A percentile compares a stretch with the other conserved stretches of the same genome.
Evolutionary conservation across 2,888 invertebrate species (phyloP).

Genomic region (Scaptomyza cyrtandrae): DNA sequence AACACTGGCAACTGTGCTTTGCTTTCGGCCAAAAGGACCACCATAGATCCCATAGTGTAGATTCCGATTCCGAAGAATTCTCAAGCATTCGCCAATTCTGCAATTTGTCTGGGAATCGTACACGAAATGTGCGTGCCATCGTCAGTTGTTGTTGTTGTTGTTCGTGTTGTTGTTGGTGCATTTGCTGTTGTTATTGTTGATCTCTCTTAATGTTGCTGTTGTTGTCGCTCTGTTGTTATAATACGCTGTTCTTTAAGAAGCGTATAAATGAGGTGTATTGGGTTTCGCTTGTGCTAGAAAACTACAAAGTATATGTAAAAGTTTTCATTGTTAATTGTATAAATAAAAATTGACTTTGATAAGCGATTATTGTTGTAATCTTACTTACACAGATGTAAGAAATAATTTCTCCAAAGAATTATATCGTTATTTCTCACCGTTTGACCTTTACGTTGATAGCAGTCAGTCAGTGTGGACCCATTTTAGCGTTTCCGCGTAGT

Average conservation of each 20-base stretch:
- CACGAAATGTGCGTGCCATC: slow-evolving; percentile 78
- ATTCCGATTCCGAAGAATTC: slow-evolving; percentile 69
- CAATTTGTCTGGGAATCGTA: slow-evolving; percentile 78
- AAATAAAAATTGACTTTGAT: too few relatives aligned
- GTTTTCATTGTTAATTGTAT: too few relatives aligned
- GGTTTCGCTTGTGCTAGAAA: not conserved
- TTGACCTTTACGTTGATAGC: not conserved
- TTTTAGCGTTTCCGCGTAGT: too few relatives aligned
- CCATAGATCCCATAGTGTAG: slow-evolving; percentile 68
- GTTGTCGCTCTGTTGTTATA: slow-evolving; percentile 27
- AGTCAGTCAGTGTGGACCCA: not conserved
- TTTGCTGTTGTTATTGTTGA: slow-evolving; percentile 9
- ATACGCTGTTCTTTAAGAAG: slow-evolving; percentile 11
- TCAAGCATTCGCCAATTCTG: slow-evolving; percentile 77
- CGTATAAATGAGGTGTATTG: not conserved
- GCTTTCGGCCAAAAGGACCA: slow-evolving; percentile 51
- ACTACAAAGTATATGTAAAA: too few relatives aligned
- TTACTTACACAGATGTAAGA: too few relatives aligned
- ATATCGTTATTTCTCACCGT: not conserved
- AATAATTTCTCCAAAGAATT: too few relatives aligned
- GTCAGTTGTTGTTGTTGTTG: slow-evolving; percentile 30
- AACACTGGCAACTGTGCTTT: slow-evolving; percentile 9
- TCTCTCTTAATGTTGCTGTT: slow-evolving; percentile 21
- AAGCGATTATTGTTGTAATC: too few relatives aligned
- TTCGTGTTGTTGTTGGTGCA: slow-evolving; percentile 22